Evolutionary conservation across 1,140 invertebrate species (phyloP).

Genomic region (Macrotrachela quadricornifera): DNA sequence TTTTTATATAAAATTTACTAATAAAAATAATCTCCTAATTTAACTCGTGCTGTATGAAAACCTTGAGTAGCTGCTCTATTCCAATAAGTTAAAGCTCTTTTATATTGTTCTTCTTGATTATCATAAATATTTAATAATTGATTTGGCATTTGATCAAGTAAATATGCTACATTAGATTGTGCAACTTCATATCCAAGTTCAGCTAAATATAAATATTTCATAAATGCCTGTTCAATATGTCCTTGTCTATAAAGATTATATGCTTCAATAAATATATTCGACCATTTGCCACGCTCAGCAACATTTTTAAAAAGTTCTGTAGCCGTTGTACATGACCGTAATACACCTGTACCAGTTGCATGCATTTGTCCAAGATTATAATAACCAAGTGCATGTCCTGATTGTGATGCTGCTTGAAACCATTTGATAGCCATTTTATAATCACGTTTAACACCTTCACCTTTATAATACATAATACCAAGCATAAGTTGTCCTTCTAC

Average conservation of each 20-base stretch:
- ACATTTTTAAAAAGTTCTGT: slow-evolving; percentile 88
- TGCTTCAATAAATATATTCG: slow-evolving; percentile 65
- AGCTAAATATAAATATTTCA: slow-evolving; percentile 71
- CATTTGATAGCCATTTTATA: slow-evolving; percentile 89
- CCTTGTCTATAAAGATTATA: slow-evolving; percentile 63
- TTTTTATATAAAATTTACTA: slow-evolving; percentile 33
- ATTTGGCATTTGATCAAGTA: slow-evolving; percentile 50
- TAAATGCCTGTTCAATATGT: slow-evolving; percentile 53
- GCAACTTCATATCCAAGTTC: slow-evolving; percentile 92
- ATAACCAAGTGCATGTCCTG: slow-evolving; percentile 80
- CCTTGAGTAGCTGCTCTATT: slow-evolving; percentile 72
- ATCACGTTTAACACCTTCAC: slow-evolving; percentile 66
- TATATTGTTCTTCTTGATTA: slow-evolving; percentile 41
- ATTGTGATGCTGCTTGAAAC: slow-evolving; percentile 84
- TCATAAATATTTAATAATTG: too few species aligned
- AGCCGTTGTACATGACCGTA: slow-evolving; percentile 66
- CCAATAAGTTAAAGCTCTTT: slow-evolving; percentile 69
- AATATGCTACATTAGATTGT: slow-evolving; percentile 87
- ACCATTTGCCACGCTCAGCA: slow-evolving; percentile 86
- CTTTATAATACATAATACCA: slow-evolving; percentile 91
- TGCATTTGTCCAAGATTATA: slow-evolving; percentile 96
- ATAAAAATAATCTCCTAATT: slow-evolving; percentile 93
- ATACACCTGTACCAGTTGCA: slow-evolving; percentile 77
- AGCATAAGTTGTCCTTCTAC: slow-evolving; percentile 90
- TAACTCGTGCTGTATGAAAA: slow-evolving; percentile 48